Percentiles rank a stretch among this genome's conserved stretches.
phyloP scores from a whole-genome alignment of 2,797 vertebrate species.

The Sorex maritimensis region DNA sequence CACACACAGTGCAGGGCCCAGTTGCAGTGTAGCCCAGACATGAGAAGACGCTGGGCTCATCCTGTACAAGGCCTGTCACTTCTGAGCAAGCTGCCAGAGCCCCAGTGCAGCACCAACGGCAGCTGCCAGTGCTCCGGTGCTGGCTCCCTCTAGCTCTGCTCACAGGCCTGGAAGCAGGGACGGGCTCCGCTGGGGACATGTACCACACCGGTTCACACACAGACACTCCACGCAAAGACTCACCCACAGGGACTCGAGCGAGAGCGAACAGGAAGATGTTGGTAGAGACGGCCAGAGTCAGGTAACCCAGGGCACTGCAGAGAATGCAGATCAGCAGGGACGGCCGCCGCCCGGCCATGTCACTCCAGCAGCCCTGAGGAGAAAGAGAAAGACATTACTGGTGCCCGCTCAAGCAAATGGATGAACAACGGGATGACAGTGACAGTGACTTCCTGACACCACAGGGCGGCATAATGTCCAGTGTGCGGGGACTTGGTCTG shows the following conservation, averaged over 20 bases:
- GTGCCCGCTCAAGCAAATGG: too few relatives aligned
- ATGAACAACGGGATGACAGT: too few relatives aligned
- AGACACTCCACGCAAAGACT: slow-evolving; percentile 81
- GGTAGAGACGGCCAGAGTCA: slow-evolving; percentile 94
- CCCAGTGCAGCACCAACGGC: fast-evolving
- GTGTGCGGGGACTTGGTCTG: neutral
- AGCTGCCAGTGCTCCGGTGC: neutral
- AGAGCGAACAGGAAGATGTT: slow-evolving; percentile 94
- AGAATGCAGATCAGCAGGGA: slow-evolving; percentile 96
- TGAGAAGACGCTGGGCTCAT: fast-evolving
- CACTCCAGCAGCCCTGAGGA: slow-evolving; percentile 98
- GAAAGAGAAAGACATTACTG: neutral
- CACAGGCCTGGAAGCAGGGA: neutral
- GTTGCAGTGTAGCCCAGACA: neutral
- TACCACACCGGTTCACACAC: too few relatives aligned
- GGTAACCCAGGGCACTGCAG: slow-evolving; percentile 95
- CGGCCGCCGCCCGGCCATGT: slow-evolving; percentile 94
- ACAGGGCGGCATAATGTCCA: neutral
- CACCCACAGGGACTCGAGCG: slow-evolving; percentile 96
- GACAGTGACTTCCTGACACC: too few relatives aligned
- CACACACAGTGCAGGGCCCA: neutral
- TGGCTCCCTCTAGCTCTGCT: neutral
- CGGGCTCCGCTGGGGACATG: neutral
- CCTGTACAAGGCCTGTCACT: neutral
- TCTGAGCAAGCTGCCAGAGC: neutral